Evolutionary conservation across 2,797 vertebrate genomes (phyloP).

Genomic region (Peromyscus aztecus): DNA sequence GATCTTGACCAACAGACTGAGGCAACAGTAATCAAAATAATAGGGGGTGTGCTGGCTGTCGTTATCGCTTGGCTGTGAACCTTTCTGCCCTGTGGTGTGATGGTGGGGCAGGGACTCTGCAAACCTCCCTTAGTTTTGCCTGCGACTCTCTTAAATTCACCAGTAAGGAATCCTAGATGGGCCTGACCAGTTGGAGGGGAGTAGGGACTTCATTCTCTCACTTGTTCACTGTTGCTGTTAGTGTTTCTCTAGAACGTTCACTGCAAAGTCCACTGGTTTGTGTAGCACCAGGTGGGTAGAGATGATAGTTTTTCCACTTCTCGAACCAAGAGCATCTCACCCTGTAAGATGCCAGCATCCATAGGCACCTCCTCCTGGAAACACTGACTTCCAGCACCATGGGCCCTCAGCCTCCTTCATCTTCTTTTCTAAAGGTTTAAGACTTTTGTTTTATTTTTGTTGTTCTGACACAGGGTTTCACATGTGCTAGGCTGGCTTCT

Average conservation of each 20-base stretch:
- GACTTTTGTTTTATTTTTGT: background rate
- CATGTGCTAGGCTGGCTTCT: background rate
- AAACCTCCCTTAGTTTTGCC: background rate
- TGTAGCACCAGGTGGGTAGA: background rate
- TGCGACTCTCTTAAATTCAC: background rate
- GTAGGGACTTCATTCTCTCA: too few species aligned
- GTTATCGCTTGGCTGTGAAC: background rate
- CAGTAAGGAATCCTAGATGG: background rate
- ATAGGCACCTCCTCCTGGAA: background rate
- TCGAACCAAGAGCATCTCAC: background rate
- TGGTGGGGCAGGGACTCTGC: background rate
- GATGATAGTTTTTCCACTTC: background rate
- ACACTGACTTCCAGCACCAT: background rate
- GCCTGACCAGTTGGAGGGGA: background rate
- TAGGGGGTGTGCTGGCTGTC: background rate
- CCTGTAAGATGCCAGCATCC: background rate
- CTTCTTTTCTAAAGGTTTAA: background rate
- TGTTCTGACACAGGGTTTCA: background rate
- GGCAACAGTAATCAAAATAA: background rate
- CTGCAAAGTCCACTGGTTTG: background rate
- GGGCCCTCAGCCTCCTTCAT: background rate
- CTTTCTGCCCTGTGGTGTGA: background rate
- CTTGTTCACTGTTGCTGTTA: background rate
- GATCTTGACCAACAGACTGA: background rate
- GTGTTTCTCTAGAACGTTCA: background rate